Percentiles rank a stretch among this genome's conserved stretches.
These are phyloP conservation scores for Tipula confusa DNA, from an alignment of 2,888 invertebrate genomes.

Conservation along the genomic window DNA sequence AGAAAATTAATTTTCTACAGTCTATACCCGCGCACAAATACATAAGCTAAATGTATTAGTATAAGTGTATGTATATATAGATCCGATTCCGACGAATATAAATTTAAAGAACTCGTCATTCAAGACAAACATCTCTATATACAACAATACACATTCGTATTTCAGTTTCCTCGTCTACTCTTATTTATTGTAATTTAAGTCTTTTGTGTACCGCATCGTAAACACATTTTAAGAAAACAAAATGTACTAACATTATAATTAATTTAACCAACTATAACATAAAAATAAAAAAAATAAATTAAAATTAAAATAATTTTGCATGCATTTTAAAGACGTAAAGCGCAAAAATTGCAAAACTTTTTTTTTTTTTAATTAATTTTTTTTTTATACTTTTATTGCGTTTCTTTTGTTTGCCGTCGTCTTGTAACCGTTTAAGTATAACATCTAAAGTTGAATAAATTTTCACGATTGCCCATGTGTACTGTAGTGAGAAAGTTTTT, in stretches of 20 bases:
- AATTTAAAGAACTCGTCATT: neutral
- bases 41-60: too few relatives aligned
- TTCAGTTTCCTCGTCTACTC: conserved; percentile 6
- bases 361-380: neutral
- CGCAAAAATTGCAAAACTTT: neutral
- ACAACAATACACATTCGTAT: neutral
- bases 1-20: neutral
- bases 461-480: neutral
- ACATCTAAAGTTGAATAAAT: neutral
- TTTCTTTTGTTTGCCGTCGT: neutral
- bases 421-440: conserved; percentile 6
- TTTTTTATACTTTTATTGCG: neutral
- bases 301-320: neutral
- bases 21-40: too few relatives aligned
- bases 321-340: neutral
- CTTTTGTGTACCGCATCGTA: neutral
- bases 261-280: neutral
- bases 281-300: neutral
- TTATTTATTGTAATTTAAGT: neutral
- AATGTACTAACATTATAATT: neutral
- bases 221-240: neutral
- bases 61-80: too few relatives aligned
- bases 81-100: neutral
- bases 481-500: neutral
- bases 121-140: neutral